Evolutionary conservation across 2,113 vertebrate species (phyloP), one percentile per base, ranked within the genome.

Genomic region (Onychostruthus taczanowskii): DNA sequence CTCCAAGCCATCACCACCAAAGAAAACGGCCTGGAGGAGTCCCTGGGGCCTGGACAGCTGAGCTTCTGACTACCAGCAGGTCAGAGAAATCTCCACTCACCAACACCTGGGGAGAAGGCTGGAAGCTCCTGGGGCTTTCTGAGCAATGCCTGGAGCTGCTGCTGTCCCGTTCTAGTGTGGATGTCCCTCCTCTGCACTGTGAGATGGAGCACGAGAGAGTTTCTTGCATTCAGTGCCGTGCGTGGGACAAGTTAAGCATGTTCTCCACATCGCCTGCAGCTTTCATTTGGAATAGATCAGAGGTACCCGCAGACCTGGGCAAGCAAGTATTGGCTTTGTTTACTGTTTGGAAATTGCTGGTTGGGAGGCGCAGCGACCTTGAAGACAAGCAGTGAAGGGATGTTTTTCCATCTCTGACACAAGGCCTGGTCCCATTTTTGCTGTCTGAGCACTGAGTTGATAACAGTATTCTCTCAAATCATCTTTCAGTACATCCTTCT

Each of bases 1-100:
- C 97, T 99, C 84, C 99, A 99, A 96, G 98, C 98, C 68, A 98
- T 98, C 63, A 89, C 97, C 82, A 96, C 97, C 76, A 98, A 97
- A 97, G 98, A 98, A 92, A 97, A 95, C 0, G 12, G 96, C 56
- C 49, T 97, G 94, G 96, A 97, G 89, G 96, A 97, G 41, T 88
- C 92, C 73, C 41, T 97, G 49, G 96, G 94, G 88, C 74, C 97
- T 95, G 91, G 95, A 94, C 97, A 96, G 46, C 91, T 98, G 93
- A 97, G 90, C 92, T 98, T 98, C 97, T 98, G 97, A 98, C 94
- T 96, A 88, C 56, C 75, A 55, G 74, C 33, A 91, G 43, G 67
- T 94, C 94, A 52, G 80, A 76, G 75, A 79, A 88, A 96, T 96
- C 87, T 95, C 93, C 68, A 18, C 31, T 95, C 87, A 83, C 82